Percentiles rank a stretch among this genome's conserved stretches.
Conservation (phyloP, 2,888 invertebrate species). For the Acanthopleura granulata region DNA sequence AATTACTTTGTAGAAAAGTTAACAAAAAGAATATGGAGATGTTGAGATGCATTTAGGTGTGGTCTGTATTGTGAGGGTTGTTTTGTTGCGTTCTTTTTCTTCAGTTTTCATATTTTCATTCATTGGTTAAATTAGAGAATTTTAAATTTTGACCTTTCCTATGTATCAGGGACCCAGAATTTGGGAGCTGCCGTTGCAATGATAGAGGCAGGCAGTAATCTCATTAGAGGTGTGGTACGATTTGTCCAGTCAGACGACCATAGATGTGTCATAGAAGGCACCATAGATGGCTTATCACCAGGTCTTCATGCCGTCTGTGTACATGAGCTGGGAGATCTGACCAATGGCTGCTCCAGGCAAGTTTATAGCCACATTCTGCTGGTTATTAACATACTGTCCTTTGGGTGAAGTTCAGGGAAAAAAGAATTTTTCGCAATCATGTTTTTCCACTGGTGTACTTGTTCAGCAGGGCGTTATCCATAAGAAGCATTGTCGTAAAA, state of each 20-base stretch:
- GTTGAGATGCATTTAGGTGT: too few relatives aligned
- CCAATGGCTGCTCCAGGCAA: conserved; percentile 75
- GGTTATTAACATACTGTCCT: conserved; percentile 3
- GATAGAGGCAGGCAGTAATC: conserved; percentile 66
- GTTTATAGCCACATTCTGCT: not conserved
- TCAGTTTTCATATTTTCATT: too few relatives aligned
- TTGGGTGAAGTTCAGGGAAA: too few relatives aligned
- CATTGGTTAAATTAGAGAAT: not conserved
- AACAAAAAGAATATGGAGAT: too few relatives aligned
- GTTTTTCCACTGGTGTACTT: too few relatives aligned
- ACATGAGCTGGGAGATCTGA: conserved; percentile 83
- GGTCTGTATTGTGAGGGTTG: too few relatives aligned
- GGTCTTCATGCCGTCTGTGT: conserved; percentile 77
- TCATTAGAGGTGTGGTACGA: conserved; percentile 81
- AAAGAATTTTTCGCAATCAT: too few relatives aligned
- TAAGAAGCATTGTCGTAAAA: too few relatives aligned
- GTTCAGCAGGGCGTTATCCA: too few relatives aligned
- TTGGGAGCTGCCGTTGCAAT: conserved; percentile 81
- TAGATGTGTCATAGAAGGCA: conserved; percentile 84
- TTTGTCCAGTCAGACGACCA: conserved; percentile 77
- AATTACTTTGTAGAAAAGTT: too few relatives aligned
- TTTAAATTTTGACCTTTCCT: not conserved
- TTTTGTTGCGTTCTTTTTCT: too few relatives aligned
- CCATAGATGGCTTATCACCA: conserved; percentile 81
- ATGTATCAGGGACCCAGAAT: conserved; percentile 22